Evolutionary conservation across 2,113 vertebrate genomes (phyloP).

Genomic region (Boleophthalmus pectinirostris): DNA sequence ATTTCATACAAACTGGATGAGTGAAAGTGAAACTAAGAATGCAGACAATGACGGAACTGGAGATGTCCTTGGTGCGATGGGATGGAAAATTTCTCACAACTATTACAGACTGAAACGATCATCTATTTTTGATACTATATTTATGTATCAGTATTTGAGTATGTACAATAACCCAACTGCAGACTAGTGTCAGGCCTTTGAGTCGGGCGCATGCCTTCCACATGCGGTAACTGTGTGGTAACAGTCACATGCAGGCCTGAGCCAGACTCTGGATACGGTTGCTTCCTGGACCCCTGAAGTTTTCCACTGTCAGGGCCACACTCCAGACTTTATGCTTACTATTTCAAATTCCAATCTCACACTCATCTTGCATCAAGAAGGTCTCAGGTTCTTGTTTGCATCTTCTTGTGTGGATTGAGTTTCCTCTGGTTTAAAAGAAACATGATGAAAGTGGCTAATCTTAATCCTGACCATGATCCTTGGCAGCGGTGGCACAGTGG

Average conservation of each 20-base stretch:
- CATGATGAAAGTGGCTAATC: no score
- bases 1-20: no score
- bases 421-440: no score
- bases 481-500: no score
- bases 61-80: no score
- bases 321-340: not conserved
- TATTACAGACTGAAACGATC: no score
- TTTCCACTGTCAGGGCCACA: not conserved
- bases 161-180: not conserved
- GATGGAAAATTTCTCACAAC: no score
- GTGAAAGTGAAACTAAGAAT: no score
- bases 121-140: not conserved
- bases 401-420: no score
- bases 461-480: no score
- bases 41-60: no score
- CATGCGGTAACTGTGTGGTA: constrained; percentile 73
- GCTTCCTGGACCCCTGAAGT: constrained; percentile 47
- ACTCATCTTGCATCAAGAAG: not conserved
- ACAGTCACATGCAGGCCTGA: constrained; percentile 62
- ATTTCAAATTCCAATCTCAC: not conserved
- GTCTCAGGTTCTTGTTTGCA: not conserved
- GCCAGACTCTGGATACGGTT: constrained; percentile 72
- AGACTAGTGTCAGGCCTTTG: constrained; percentile 45
- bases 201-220: constrained; percentile 75
- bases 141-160: not conserved